Base-by-base conservation (phyloP, 2,113 vertebrate genomes). In the Aldabrachelys gigantea region DNA sequence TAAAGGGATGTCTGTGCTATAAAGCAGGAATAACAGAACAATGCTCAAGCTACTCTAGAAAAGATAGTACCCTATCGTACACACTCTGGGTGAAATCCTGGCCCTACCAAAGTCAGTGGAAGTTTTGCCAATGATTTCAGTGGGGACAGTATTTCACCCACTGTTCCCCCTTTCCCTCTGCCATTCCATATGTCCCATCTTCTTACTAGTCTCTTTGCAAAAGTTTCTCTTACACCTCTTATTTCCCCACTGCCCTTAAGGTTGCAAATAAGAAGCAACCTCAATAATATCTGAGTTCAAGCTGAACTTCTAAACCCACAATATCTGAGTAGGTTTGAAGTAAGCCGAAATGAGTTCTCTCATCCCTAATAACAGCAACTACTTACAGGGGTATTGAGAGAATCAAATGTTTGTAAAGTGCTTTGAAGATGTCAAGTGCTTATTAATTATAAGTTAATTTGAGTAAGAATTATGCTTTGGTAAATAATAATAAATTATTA, bases 371-470 rank as follows among this genome's bases (percentile, higher is more conserved):
- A 88, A 82, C 94, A 97, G 92, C 95, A 90, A 90, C 89, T 91
- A 94, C 95, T 97, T 85, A 92, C 79, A 95, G 65, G 50, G 11
- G 0, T 31, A 0, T 52, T 24, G 95, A 96, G 94, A 91, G 92
- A 93, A 97, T 97, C 97, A 97, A 10, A 89, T 87, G 75, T 11
- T 78, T 47, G 25, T 38, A 44, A 87, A 97, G 92, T 13, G 81
- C 93, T 93, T 86, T 10, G 41, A 49, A 94, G 95, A 96, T 91
- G 96, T 97, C 96, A 96, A 97, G 96, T 94, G 93, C 93, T 94
- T 95, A 96, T 97, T 97, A 97, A 97, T 97, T 97, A 89, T 44
- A 87, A 96, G 93, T 91, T 97, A 97, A 97, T 95, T 97, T 88
- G 89, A 95, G 88, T 69, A 95, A 87, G 94, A 95, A 95, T 95